These are phyloP conservation scores for Catocala fraxini DNA, from an alignment of 2,888 invertebrate species.

Conservation along the genomic window DNA sequence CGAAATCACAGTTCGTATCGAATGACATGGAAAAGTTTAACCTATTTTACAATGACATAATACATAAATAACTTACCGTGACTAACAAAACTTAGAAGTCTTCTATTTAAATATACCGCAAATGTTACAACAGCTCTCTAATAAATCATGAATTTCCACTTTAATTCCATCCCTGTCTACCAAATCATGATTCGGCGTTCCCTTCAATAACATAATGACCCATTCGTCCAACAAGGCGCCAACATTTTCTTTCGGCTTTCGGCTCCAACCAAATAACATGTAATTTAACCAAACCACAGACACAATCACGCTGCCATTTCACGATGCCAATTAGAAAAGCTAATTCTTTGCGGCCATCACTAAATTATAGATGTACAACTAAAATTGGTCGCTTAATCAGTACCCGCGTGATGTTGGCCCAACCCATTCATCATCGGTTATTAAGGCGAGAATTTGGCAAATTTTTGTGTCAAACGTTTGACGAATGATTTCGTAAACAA, in stretches of 20 bases:
- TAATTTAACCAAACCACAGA: constrained; percentile 75
- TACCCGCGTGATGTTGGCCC: constrained; percentile 50
- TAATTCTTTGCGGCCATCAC: constrained; percentile 53
- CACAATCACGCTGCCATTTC: constrained; percentile 69
- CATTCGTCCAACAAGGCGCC: constrained; percentile 79
- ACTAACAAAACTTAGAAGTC: not conserved
- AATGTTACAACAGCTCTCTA: constrained; percentile 18
- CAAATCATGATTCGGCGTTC: constrained; percentile 65
- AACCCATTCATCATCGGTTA: constrained; percentile 57
- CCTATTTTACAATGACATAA: too few relatives aligned
- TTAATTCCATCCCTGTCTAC: constrained; percentile 59
- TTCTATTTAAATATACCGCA: constrained; percentile 27
- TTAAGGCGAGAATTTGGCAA: constrained; percentile 63
- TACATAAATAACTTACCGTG: too few relatives aligned
- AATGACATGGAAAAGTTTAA: too few relatives aligned
- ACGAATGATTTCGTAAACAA: constrained; percentile 57
- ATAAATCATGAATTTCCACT: constrained; percentile 39
- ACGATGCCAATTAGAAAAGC: constrained; percentile 54
- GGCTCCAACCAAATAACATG: constrained; percentile 70
- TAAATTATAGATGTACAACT: constrained; percentile 55
- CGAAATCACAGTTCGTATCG: too few relatives aligned
- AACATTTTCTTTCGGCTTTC: constrained; percentile 74
- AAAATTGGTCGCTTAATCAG: constrained; percentile 56
- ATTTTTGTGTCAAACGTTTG: constrained; percentile 66
- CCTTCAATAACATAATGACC: constrained; percentile 77